Evolutionary conservation across 2,888 invertebrate genomes (phyloP).

Genomic region (Machimus atricapillus): DNA sequence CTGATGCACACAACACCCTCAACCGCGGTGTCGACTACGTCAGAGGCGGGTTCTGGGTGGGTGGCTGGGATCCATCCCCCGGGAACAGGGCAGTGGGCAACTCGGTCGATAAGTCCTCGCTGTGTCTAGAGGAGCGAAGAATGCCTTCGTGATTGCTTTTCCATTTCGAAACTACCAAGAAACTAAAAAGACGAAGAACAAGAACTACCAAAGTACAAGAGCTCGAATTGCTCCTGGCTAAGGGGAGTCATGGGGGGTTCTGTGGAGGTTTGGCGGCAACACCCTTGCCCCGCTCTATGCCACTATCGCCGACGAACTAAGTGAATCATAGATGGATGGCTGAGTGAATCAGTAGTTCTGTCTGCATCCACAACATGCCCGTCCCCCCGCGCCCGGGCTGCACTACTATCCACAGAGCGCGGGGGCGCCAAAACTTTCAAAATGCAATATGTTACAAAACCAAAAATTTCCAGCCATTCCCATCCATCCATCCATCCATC

Average conservation of each 20-base stretch:
- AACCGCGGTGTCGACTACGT: neutral
- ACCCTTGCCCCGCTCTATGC: neutral
- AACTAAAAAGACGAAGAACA: constrained; percentile 41
- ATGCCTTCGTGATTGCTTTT: constrained; percentile 47
- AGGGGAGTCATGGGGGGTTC: neutral
- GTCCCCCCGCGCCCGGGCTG: neutral
- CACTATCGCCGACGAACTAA: constrained; percentile 28
- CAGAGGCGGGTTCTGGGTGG: neutral
- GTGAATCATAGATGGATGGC: constrained; percentile 47
- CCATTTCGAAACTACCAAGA: constrained; percentile 43
- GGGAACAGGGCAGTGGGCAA: neutral
- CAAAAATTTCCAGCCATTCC: constrained; percentile 40
- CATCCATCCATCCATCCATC: neutral
- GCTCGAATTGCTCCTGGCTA: neutral
- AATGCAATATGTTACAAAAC: constrained; percentile 47
- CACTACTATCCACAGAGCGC: neutral
- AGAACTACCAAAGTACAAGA: constrained; percentile 41
- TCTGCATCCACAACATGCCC: constrained; percentile 16
- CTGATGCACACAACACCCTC: neutral
- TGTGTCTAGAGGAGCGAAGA: constrained; percentile 31
- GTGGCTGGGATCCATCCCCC: neutral
- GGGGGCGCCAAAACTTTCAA: constrained; percentile 41
- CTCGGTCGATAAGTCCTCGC: constrained; percentile 40
- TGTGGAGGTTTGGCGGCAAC: neutral
- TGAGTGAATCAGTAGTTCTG: constrained; percentile 46